A percentile compares a stretch with the other conserved stretches of the same genome.
Evolutionary conservation across 2,797 vertebrate genomes (phyloP).

Genomic region (Enteromius viviparus): DNA sequence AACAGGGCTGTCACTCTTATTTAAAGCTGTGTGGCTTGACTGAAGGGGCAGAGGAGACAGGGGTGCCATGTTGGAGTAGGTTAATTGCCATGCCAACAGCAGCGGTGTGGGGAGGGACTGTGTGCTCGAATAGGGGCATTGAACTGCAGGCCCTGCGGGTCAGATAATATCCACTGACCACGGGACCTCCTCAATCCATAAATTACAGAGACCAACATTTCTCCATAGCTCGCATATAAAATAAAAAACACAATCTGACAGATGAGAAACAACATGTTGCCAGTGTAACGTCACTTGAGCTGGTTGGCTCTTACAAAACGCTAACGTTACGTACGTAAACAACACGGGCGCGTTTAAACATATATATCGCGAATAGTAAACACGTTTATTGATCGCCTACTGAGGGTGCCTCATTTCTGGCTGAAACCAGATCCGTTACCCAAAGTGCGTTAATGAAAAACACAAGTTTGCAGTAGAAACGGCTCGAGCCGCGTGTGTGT

Average conservation of each 20-base stretch:
- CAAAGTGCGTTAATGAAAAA: not conserved
- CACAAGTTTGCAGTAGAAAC: slow-evolving; percentile 22
- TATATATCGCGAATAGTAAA: not conserved
- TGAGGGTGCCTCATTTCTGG: not conserved
- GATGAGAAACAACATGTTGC: slow-evolving; percentile 18
- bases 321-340: not conserved
- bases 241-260: not conserved
- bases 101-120: slow-evolving; percentile 17
- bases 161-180: slow-evolving; percentile 3
- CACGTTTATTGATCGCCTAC: not conserved
- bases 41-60: slow-evolving; percentile 28
- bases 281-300: not conserved
- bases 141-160: slow-evolving; percentile 38
- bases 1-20: slow-evolving; percentile 41
- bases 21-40: not conserved
- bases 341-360: not conserved
- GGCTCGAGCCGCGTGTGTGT: not conserved
- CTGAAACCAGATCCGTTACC: not conserved
- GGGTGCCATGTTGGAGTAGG: slow-evolving; percentile 37
- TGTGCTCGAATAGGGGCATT: slow-evolving; percentile 17
- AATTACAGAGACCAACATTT: not conserved
- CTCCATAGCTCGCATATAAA: not conserved
- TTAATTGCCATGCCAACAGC: slow-evolving; percentile 46
- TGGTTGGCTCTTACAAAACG: not conserved
- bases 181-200: not conserved